Evolutionary conservation across 1,140 invertebrate genomes (phyloP).

Genomic region (Asobara japonica): DNA sequence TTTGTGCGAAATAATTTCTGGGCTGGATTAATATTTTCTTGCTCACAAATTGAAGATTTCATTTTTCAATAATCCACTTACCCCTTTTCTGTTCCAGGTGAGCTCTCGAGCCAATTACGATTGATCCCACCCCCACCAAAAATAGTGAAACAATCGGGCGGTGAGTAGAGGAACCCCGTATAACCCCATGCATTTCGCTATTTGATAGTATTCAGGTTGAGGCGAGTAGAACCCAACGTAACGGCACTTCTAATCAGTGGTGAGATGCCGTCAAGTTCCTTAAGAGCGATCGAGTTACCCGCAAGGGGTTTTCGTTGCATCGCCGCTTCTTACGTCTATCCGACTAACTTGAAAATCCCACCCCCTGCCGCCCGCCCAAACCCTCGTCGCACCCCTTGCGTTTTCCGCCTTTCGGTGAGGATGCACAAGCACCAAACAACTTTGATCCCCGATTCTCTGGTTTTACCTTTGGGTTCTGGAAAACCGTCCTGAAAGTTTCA

Average conservation of each 20-base stretch:
- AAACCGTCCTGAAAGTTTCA: constrained; percentile 4
- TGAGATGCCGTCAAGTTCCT: constrained; percentile 10
- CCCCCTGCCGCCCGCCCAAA: background rate
- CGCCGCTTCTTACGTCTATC: background rate
- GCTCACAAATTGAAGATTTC: too few species aligned
- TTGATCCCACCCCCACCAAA: too few species aligned
- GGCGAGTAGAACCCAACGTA: background rate
- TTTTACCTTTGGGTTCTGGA: background rate
- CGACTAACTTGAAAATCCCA: constrained; percentile 2
- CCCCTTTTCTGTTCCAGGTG: too few species aligned
- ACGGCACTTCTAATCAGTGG: background rate
- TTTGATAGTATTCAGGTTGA: background rate
- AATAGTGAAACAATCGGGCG: too few species aligned
- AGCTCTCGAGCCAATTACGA: too few species aligned
- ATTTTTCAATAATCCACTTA: too few species aligned
- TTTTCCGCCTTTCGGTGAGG: background rate
- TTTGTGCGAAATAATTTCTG: too few species aligned
- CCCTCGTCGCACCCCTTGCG: background rate
- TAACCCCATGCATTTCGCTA: background rate
- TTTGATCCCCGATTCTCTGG: constrained; percentile 8
- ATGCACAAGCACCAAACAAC: constrained; percentile 9
- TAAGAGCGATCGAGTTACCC: constrained; percentile 11
- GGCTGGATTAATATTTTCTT: too few species aligned
- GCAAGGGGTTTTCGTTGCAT: background rate
- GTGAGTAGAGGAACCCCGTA: too few species aligned